phyloP scores from a whole-genome alignment of 2,113 vertebrate genomes.

The Cynocephalus volans region DNA sequence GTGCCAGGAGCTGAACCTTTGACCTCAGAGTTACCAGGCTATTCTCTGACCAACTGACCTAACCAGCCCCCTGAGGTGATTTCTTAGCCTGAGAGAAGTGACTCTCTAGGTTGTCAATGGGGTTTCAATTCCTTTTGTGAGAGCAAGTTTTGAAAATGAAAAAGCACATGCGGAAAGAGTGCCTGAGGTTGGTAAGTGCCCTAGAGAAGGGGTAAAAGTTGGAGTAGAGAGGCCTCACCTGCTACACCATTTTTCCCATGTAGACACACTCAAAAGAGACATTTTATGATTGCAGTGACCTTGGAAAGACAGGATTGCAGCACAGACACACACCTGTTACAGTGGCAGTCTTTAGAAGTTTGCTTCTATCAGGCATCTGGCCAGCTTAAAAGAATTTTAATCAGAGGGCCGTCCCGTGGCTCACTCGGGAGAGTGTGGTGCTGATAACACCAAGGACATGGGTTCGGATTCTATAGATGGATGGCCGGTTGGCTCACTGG shows the following conservation, averaged over 20 bases:
- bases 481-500: too few species aligned
- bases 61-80: not conserved
- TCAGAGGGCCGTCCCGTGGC: not conserved
- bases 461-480: too few species aligned
- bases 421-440: too few species aligned
- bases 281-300: constrained; percentile 67
- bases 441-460: too few species aligned
- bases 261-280: constrained; percentile 43
- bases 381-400: constrained; percentile 76
- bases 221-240: not conserved
- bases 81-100: constrained; percentile 16
- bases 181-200: not conserved
- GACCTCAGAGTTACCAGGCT: too few species aligned
- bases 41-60: too few species aligned
- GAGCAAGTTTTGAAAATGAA: not conserved
- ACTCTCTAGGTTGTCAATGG: not conserved
- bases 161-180: not conserved
- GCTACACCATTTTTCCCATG: constrained; percentile 49
- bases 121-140: not conserved
- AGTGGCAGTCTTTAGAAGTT: constrained; percentile 65
- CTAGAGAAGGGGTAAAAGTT: not conserved
- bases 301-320: constrained; percentile 64
- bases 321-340: constrained; percentile 69
- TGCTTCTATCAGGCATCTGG: constrained; percentile 58
- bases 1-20: too few species aligned